phyloP scores from a whole-genome alignment of 1,140 invertebrate genomes.

The Pseudomyrmex concolor region DNA sequence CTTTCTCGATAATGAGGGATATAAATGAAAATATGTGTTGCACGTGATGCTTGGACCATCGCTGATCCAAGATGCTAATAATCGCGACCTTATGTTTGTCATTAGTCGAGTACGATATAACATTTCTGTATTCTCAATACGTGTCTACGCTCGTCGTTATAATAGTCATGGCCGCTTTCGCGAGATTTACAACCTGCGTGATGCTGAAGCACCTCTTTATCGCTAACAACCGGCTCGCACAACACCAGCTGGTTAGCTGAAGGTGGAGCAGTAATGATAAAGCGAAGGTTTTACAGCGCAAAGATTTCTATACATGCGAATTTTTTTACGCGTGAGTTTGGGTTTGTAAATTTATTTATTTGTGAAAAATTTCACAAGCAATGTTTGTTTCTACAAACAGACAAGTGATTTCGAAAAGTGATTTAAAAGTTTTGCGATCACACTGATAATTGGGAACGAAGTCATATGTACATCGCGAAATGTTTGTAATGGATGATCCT shows the following conservation, averaged over 20 bases:
- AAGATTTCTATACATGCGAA: neutral
- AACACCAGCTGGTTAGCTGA: constrained; percentile 29
- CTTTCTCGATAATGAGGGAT: constrained; percentile 22
- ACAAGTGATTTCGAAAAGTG: neutral
- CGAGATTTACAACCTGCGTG: constrained; percentile 63
- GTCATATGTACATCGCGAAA: neutral
- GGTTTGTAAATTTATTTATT: neutral
- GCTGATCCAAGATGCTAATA: constrained; percentile 74
- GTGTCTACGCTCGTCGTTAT: constrained; percentile 56
- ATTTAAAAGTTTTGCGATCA: no score
- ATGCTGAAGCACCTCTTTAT: constrained; percentile 67
- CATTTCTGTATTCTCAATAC: constrained; percentile 54
- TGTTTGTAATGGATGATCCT: neutral
- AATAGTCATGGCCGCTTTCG: constrained; percentile 55
- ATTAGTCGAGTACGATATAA: constrained; percentile 68
- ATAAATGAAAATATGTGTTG: constrained; percentile 3
- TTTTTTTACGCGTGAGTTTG: no score
- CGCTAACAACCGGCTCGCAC: constrained; percentile 66
- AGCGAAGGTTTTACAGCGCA: neutral
- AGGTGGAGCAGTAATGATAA: constrained; percentile 54
- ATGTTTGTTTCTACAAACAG: no score
- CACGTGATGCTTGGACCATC: neutral
- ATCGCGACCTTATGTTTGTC: constrained; percentile 79
- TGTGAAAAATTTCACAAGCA: neutral
- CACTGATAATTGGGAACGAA: neutral